Percentiles rank a stretch among this genome's conserved stretches.
phyloP scores from a whole-genome alignment of 2,113 vertebrate genomes.

The Eurypyga helias region DNA sequence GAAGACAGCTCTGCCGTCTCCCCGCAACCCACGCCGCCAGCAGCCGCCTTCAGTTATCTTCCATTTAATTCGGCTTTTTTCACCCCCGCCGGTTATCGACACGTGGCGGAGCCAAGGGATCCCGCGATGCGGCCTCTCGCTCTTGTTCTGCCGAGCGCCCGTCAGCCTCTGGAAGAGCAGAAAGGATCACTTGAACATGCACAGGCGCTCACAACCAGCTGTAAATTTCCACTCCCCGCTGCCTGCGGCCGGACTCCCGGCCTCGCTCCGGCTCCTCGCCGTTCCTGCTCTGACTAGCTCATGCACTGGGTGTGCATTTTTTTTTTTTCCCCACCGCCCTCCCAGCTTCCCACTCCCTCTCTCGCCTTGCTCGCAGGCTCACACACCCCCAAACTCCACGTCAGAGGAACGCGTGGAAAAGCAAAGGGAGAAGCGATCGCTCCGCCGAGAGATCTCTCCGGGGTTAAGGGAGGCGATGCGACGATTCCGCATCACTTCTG shows the following conservation, averaged over 20 bases:
- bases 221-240: conserved; percentile 83
- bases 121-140: neutral
- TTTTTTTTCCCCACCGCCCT: neutral
- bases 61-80: conserved; percentile 24
- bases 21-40: neutral
- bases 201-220: conserved; percentile 59
- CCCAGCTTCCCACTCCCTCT: conserved; percentile 37
- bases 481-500: conserved; percentile 10
- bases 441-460: conserved; percentile 23
- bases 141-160: conserved; percentile 30
- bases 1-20: conserved; percentile 74
- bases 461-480: conserved; percentile 54
- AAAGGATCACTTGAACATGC: conserved; percentile 53
- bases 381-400: conserved; percentile 67
- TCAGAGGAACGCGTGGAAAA: conserved; percentile 79
- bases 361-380: conserved; percentile 32
- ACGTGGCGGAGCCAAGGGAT: neutral
- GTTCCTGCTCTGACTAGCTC: conserved; percentile 71
- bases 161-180: conserved; percentile 62
- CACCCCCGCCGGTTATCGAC: neutral
- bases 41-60: conserved; percentile 26
- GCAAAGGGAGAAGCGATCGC: conserved; percentile 70
- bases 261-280: conserved; percentile 56
- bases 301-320: neutral
- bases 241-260: conserved; percentile 57